These are phyloP conservation scores for Sorex maritimensis DNA, from an alignment of 2,797 vertebrate genomes.

Conservation along the genomic window DNA sequence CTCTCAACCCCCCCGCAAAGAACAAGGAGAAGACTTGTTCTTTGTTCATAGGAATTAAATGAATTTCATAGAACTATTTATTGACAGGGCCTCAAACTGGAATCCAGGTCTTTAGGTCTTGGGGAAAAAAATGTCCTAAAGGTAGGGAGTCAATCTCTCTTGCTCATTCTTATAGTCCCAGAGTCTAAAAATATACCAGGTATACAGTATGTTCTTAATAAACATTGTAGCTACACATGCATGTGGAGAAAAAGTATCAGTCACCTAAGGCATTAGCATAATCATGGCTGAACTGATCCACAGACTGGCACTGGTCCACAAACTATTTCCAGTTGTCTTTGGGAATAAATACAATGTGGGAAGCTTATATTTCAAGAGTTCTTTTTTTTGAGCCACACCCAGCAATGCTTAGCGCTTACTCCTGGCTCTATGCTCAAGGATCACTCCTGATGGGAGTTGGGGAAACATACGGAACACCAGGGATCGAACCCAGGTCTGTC, in stretches of 20 bases:
- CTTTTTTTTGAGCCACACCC: no score
- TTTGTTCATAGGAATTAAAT: constrained; percentile 50
- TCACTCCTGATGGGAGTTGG: no score
- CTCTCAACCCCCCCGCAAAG: no score
- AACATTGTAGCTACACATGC: not conserved
- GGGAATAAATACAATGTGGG: no score
- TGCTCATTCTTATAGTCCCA: constrained; percentile 8
- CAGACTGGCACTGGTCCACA: not conserved
- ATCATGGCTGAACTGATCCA: not conserved
- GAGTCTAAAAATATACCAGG: not conserved
- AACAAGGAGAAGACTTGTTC: constrained; percentile 37
- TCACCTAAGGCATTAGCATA: constrained; percentile 37
- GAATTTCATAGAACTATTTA: not conserved
- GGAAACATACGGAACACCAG: no score
- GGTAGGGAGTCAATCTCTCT: not conserved
- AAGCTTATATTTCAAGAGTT: no score
- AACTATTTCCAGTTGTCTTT: not conserved
- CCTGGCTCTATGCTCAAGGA: no score
- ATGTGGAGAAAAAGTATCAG: not conserved
- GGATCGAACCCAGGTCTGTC: no score
- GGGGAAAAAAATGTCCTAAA: constrained; percentile 5
- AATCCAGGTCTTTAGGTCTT: not conserved
- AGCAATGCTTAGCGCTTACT: no score
- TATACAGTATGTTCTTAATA: constrained; percentile 12
- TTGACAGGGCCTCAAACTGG: constrained; percentile 35